Percentiles rank a stretch among this genome's conserved stretches.
These are phyloP conservation scores for Scylla paramamosain DNA, from an alignment of 1,140 invertebrate genomes.

Conservation along the genomic window DNA sequence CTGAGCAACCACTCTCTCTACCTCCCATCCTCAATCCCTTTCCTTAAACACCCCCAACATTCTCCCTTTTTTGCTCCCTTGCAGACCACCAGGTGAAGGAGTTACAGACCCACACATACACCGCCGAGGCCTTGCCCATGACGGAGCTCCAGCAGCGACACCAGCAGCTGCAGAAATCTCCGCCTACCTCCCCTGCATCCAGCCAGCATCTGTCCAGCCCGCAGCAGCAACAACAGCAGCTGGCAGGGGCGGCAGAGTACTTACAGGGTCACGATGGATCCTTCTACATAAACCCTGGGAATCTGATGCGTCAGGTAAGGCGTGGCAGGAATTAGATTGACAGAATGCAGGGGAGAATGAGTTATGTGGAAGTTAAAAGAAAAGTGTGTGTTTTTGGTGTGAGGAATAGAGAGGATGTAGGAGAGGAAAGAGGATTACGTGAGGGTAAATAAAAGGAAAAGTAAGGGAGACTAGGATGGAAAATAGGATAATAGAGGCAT, in stretches of 20 bases:
- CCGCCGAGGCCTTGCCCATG: neutral
- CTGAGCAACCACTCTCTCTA: too few relatives aligned
- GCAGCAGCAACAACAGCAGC: constrained; percentile 43
- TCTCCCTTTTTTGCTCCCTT: neutral
- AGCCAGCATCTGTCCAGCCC: neutral
- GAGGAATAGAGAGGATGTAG: neutral
- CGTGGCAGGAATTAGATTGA: neutral
- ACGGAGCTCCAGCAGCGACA: neutral
- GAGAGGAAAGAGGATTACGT: too few relatives aligned
- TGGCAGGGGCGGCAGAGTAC: constrained; percentile 12
- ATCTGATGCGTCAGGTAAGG: constrained; percentile 47
- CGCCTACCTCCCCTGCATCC: neutral
- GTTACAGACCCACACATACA: constrained; percentile 4
- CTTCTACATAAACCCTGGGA: constrained; percentile 66
- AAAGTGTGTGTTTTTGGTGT: neutral
- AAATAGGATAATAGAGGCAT: too few relatives aligned
- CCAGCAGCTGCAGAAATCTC: neutral
- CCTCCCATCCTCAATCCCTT: too few relatives aligned
- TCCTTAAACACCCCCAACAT: too few relatives aligned
- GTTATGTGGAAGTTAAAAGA: neutral
- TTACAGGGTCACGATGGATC: constrained; percentile 44
- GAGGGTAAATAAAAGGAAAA: too few relatives aligned
- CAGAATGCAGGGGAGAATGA: neutral
- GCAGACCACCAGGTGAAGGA: constrained; percentile 66
- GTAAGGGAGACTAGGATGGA: too few relatives aligned